These are phyloP conservation scores for Panzeria rudis DNA, from an alignment of 2,888 invertebrate species.

Conservation along the genomic window DNA sequence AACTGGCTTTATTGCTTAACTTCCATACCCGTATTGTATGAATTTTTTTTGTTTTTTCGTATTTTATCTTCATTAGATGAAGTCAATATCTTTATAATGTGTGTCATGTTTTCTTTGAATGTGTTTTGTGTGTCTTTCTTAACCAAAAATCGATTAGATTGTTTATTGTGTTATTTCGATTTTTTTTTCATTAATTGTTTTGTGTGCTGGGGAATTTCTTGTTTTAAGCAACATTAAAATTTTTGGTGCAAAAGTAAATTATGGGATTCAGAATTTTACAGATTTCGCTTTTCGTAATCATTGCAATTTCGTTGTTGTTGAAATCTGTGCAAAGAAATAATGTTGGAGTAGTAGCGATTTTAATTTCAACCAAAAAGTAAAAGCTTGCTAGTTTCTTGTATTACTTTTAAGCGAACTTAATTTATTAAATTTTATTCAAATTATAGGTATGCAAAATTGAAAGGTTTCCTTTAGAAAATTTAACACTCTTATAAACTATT, in stretches of 20 bases:
- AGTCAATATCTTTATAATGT: conserved; percentile 53
- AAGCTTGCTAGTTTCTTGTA: not conserved
- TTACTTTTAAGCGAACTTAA: not conserved
- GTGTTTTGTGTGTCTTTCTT: conserved; percentile 55
- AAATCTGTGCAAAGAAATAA: not conserved
- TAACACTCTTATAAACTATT: not conserved
- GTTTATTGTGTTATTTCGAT: conserved; percentile 23
- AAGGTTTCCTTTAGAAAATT: not conserved
- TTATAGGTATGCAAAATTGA: not conserved
- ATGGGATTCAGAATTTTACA: conserved; percentile 22
- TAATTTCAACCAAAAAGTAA: not conserved
- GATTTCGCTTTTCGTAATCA: conserved; percentile 4
- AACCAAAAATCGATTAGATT: conserved; percentile 64
- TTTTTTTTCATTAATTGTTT: not conserved
- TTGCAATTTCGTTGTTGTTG: not conserved
- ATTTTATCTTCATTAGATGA: conserved; percentile 46
- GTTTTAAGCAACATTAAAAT: conserved; percentile 16
- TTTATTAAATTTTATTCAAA: not conserved
- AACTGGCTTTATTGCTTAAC: conserved; percentile 69
- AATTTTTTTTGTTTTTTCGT: not conserved
- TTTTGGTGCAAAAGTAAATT: conserved; percentile 25
- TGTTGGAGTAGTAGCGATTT: not conserved
- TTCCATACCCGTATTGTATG: conserved; percentile 15
- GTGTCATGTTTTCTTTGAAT: conserved; percentile 58
- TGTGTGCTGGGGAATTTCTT: conserved; percentile 20